Percentiles rank a stretch among this genome's conserved stretches.
Evolutionary conservation across 2,797 vertebrate genomes (phyloP).

Genomic region (Sebastes nivosus): DNA sequence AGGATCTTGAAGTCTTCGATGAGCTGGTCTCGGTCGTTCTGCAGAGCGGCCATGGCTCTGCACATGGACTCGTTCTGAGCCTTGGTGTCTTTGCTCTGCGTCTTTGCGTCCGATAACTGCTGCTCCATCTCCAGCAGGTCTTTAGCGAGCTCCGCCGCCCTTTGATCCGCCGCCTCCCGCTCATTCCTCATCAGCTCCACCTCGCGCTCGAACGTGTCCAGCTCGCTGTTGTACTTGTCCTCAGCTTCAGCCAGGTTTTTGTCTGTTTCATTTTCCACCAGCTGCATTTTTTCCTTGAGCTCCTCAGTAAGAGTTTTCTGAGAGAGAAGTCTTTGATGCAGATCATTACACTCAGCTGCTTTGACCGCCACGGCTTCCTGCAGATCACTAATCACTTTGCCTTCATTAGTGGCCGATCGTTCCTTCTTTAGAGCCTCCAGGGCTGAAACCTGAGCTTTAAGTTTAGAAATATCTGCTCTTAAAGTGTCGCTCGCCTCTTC

Average conservation of each 20-base stretch:
- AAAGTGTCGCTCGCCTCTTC: conserved; percentile 64
- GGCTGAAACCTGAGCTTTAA: conserved; percentile 55
- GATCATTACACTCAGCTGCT: conserved; percentile 75
- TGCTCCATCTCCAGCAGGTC: conserved; percentile 71
- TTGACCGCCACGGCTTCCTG: conserved; percentile 76
- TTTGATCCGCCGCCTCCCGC: conserved; percentile 68
- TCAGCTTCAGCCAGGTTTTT: conserved; percentile 65
- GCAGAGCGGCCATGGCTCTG: conserved; percentile 88
- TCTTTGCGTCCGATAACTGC: conserved; percentile 67
- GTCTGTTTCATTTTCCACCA: conserved; percentile 66
- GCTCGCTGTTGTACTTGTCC: conserved; percentile 66
- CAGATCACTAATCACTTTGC: conserved; percentile 76
- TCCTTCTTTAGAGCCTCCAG: conserved; percentile 65
- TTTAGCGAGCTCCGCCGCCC: conserved; percentile 69
- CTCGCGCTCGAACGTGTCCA: conserved; percentile 56
- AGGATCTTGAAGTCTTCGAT: conserved; percentile 87
- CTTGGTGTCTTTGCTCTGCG: conserved; percentile 74
- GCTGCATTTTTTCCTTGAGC: conserved; percentile 62
- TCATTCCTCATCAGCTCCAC: conserved; percentile 70
- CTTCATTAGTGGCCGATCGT: conserved; percentile 49
- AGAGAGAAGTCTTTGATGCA: conserved; percentile 77
- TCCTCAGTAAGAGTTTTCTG: conserved; percentile 58
- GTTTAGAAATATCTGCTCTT: conserved; percentile 59
- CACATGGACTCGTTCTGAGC: conserved; percentile 86
- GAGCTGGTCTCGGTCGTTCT: conserved; percentile 87